Evolutionary conservation across 92 coral and sea anemone species (phyloP), one percentile per base, ranked within the genome.

Genomic region (Phenganax subtilis): DNA sequence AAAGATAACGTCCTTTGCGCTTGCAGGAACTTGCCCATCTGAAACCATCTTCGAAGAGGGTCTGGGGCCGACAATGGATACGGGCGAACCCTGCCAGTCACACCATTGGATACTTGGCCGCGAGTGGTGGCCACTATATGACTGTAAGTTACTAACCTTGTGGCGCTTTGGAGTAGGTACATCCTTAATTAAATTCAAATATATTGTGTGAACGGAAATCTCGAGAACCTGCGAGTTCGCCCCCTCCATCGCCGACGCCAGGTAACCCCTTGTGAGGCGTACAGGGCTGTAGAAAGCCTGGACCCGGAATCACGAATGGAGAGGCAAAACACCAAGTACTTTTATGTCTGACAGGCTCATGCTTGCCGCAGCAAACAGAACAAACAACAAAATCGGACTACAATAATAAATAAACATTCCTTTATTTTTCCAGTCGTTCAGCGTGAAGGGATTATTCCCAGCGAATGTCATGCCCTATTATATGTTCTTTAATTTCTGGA

Each of bases 51-150:
- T 15, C 30, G 86, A 84, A 55, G 84, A 76, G 12, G 91, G 90
- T 67, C 85, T 61, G 47, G 85, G 85, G 59, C 88, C 85, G 76
- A 83, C 89, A 74, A 79, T 53, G 30, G 76, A 70, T 69, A 83
- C 81, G 89, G 90, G 89, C 80, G 72, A 29, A 54, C 89, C 89
- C 76, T 85, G 65, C 88, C 85, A 87, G 72, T 89, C 64, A 71
- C 90, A 89, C 92, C 92, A 89, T 70, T 71, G 78, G 51, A 87
- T 68, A 20, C 12, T 16, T 5, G 87, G 87, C 54, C 83, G 72
- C 72, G 57, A 68, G 54, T 17, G 51, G 68, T 29, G 68, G 57
- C 27, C 80, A 27, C 37, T 10, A 71, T 47, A 57, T 37, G 54
- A 14, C 56, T 52, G 85, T 25, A 56, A 4, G 72, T 29, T 61